These are phyloP conservation scores for Platysternon megacephalum DNA, from an alignment of 2,113 vertebrate species.

Conservation along the genomic window DNA sequence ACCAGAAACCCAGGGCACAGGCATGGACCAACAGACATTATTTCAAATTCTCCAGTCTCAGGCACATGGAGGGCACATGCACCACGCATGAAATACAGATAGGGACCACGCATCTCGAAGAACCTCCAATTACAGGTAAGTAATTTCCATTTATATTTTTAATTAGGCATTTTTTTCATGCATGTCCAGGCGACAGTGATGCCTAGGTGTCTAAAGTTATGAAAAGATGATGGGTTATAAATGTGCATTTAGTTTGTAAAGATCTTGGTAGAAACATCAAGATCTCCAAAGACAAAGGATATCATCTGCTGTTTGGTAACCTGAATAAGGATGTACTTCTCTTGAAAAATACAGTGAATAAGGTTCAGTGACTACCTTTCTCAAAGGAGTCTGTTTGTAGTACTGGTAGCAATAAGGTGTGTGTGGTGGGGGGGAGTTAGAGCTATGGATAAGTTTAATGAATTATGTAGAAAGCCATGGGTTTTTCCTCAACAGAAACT, in stretches of 20 bases:
- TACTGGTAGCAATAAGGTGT: too few relatives aligned
- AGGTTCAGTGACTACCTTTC: not conserved
- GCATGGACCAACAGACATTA: too few relatives aligned
- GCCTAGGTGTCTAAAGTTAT: not conserved
- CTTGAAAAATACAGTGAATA: not conserved
- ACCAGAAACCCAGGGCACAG: too few relatives aligned
- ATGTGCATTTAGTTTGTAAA: not conserved
- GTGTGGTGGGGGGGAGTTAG: not conserved
- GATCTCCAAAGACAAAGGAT: not conserved
- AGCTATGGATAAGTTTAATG: not conserved
- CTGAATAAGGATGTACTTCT: not conserved
- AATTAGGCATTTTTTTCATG: not conserved
- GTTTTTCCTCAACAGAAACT: not conserved
- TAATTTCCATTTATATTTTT: not conserved
- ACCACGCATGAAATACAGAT: too few relatives aligned
- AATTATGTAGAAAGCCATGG: not conserved
- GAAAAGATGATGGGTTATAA: not conserved
- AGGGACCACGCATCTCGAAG: too few relatives aligned
- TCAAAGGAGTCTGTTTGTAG: not conserved
- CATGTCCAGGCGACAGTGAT: not conserved
- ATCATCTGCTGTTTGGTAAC: not conserved
- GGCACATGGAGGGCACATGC: too few relatives aligned
- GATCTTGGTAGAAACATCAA: not conserved
- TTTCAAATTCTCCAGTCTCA: too few relatives aligned
- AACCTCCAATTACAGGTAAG: too few relatives aligned